Conservation (phyloP, 1,140 invertebrate species). For the Drosophila asahinai region DNA sequence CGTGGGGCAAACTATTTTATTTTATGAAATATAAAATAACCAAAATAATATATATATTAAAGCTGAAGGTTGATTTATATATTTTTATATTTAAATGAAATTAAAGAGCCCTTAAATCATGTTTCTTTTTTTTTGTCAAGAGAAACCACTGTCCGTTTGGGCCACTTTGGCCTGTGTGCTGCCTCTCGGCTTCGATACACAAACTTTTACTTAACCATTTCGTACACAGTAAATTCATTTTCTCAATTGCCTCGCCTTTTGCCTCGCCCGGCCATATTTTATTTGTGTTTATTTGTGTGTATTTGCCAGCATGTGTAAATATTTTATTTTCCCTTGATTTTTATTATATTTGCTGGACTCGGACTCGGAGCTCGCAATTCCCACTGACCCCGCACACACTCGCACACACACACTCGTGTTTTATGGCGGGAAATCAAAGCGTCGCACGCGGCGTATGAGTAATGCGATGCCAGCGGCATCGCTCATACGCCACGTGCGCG, state of each 20-base stretch:
- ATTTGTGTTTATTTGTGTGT: conserved; percentile 80
- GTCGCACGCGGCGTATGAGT: conserved; percentile 63
- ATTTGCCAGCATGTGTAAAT: conserved; percentile 72
- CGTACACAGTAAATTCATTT: conserved; percentile 80
- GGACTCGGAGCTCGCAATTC: conserved; percentile 48
- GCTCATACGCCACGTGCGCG: conserved; percentile 7
- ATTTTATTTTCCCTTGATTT: conserved; percentile 82
- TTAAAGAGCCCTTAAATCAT: neutral
- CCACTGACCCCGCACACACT: conserved; percentile 12
- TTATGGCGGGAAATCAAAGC: conserved; percentile 67
- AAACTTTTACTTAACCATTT: conserved; percentile 78
- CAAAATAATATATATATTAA: neutral
- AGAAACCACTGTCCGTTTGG: conserved; percentile 19
- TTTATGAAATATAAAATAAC: neutral
- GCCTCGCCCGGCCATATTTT: conserved; percentile 61
- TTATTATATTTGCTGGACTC: conserved; percentile 71
- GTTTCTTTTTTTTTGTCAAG: neutral
- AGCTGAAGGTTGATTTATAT: too few species aligned
- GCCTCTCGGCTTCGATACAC: conserved; percentile 33
- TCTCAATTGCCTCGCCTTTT: conserved; percentile 69
- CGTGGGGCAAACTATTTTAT: neutral
- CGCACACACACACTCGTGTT: conserved; percentile 19
- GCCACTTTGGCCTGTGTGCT: conserved; percentile 1
- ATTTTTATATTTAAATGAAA: neutral
- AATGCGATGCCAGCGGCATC: conserved; percentile 34